These are phyloP conservation scores for Muntiacus reevesi DNA, from an alignment of 2,113 vertebrate species.

Conservation along the genomic window DNA sequence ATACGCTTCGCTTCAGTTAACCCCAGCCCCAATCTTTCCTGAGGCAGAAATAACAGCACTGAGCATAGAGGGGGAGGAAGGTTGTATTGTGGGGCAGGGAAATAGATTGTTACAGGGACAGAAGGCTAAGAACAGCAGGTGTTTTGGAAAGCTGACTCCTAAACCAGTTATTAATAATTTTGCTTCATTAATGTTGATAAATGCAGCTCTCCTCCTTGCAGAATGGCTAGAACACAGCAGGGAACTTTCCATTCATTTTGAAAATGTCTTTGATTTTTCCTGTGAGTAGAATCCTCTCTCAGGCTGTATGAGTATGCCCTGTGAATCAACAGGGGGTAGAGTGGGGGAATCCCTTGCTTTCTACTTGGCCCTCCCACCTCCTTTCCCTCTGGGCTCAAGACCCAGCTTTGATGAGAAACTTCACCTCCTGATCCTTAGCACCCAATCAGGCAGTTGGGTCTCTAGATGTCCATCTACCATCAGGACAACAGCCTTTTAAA, in stretches of 20 bases:
- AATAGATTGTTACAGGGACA: neutral
- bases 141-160: slow-evolving; percentile 27
- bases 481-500: neutral
- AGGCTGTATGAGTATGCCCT: neutral
- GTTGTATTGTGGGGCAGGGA: neutral
- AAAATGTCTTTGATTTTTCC: slow-evolving; percentile 46
- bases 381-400: neutral
- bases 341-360: neutral
- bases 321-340: neutral
- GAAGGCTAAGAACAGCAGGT: slow-evolving; percentile 33
- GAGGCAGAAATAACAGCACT: slow-evolving; percentile 19
- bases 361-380: neutral
- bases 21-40: neutral
- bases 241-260: slow-evolving; percentile 31
- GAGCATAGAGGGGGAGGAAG: neutral
- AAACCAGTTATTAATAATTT: slow-evolving; percentile 35
- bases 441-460: neutral
- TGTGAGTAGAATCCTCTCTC: neutral
- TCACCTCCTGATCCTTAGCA: neutral
- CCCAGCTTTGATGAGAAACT: neutral
- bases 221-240: slow-evolving; percentile 1
- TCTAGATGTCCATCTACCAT: neutral
- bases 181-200: slow-evolving; percentile 49
- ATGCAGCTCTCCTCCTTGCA: slow-evolving; percentile 13
- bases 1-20: neutral